Conservation (phyloP, 2,113 vertebrate species). For the Boulengerochromis microlepis region DNA sequence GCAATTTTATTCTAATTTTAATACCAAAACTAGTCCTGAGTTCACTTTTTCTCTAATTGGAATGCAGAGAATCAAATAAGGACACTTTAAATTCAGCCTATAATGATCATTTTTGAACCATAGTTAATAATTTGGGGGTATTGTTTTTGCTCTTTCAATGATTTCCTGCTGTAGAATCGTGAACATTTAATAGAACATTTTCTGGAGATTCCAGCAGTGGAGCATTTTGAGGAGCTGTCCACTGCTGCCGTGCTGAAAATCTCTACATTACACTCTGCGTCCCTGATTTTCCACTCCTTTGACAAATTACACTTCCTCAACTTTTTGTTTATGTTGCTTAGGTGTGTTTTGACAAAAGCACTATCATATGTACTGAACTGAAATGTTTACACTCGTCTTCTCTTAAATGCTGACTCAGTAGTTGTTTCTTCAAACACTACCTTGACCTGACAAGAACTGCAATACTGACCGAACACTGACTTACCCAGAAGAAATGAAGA, state of each 20-base stretch:
- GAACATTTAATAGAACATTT: not conserved
- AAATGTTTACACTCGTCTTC: not conserved
- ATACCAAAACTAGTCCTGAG: not conserved
- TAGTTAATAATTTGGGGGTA: not conserved
- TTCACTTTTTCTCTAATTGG: not conserved
- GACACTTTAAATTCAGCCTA: not conserved
- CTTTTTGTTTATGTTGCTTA: no score
- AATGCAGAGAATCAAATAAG: not conserved
- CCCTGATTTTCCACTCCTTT: fast-evolving
- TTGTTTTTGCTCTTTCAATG: not conserved
- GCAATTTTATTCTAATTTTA: not conserved
- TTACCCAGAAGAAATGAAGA: not conserved
- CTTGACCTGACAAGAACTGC: not conserved
- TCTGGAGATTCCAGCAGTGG: not conserved
- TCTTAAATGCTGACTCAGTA: not conserved
- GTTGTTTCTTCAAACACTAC: not conserved
- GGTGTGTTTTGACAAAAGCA: not conserved
- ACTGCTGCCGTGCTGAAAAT: not conserved
- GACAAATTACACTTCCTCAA: not conserved
- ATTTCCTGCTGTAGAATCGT: fast-evolving
- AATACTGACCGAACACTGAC: fast-evolving
- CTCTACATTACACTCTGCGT: not conserved
- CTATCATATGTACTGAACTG: not conserved
- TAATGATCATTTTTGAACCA: fast-evolving
- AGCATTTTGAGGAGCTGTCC: not conserved